Evolutionary conservation across 2,888 invertebrate genomes (phyloP).

Genomic region (Phyllotreta cruciferae): DNA sequence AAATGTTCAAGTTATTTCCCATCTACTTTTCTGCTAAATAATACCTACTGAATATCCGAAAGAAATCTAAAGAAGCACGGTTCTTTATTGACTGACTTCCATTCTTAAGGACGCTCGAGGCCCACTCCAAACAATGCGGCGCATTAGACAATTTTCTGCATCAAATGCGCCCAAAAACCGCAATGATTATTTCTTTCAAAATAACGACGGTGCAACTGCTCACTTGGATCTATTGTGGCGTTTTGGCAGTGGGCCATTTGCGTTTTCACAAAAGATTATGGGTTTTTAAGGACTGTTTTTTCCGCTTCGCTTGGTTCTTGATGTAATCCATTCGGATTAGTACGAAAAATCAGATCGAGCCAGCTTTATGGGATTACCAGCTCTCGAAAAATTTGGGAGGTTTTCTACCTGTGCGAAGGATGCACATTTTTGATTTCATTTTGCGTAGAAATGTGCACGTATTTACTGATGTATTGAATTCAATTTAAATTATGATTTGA

Average conservation of each 20-base stretch:
- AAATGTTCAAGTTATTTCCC: too few relatives aligned
- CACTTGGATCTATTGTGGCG: slow-evolving; percentile 34
- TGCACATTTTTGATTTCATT: too few relatives aligned
- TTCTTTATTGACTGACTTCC: too few relatives aligned
- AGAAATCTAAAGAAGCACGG: too few relatives aligned
- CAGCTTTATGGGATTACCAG: slow-evolving; percentile 27
- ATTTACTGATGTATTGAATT: too few relatives aligned
- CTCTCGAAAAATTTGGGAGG: slow-evolving; percentile 8
- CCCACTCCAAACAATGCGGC: slow-evolving; percentile 15
- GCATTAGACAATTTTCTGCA: slow-evolving; percentile 26
- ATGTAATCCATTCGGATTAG: slow-evolving; percentile 33
- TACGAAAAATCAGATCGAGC: slow-evolving; percentile 32
- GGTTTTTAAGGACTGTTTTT: slow-evolving; percentile 31
- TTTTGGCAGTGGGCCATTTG: slow-evolving; percentile 31
- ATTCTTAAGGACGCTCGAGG: background rate
- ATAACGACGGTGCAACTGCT: slow-evolving; percentile 25
- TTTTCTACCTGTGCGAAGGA: slow-evolving; percentile 22
- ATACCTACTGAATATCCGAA: too few relatives aligned
- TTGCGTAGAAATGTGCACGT: background rate
- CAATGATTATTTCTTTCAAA: slow-evolving; percentile 26
- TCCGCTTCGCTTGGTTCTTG: slow-evolving; percentile 26
- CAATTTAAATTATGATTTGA: background rate
- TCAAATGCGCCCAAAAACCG: slow-evolving; percentile 26
- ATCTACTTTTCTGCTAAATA: too few relatives aligned
- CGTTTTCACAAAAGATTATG: slow-evolving; percentile 36